Evolutionary conservation across 2,888 invertebrate genomes (phyloP).

Genomic region (Plebejus anna): DNA sequence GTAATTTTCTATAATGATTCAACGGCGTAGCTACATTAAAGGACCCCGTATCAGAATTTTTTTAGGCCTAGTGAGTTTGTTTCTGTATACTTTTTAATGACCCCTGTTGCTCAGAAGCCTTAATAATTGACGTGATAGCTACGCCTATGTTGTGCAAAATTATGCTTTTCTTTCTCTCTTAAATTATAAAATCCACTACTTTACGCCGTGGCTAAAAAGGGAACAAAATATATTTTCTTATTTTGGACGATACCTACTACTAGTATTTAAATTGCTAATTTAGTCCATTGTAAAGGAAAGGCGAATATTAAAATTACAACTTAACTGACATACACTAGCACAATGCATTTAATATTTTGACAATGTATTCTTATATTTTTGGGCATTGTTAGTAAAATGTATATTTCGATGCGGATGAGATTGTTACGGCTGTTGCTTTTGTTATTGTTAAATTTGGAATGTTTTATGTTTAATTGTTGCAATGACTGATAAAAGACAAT

Average conservation of each 20-base stretch:
- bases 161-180: neutral
- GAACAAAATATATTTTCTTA: neutral
- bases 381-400: neutral
- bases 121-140: too few relatives aligned
- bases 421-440: slow-evolving; percentile 17
- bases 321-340: neutral
- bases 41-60: too few relatives aligned
- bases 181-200: neutral
- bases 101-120: too few relatives aligned
- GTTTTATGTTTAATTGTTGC: neutral
- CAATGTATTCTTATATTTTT: neutral
- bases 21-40: too few relatives aligned
- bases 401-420: neutral
- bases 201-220: neutral
- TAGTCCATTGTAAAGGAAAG: neutral
- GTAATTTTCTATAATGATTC: neutral
- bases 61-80: too few relatives aligned
- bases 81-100: too few relatives aligned
- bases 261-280: neutral
- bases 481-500: neutral
- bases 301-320: neutral
- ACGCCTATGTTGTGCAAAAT: neutral
- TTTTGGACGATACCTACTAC: neutral
- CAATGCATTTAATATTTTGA: neutral
- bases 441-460: neutral